phyloP scores from a whole-genome alignment of 2,113 vertebrate species.

The Ornithorhynchus anatinus region DNA sequence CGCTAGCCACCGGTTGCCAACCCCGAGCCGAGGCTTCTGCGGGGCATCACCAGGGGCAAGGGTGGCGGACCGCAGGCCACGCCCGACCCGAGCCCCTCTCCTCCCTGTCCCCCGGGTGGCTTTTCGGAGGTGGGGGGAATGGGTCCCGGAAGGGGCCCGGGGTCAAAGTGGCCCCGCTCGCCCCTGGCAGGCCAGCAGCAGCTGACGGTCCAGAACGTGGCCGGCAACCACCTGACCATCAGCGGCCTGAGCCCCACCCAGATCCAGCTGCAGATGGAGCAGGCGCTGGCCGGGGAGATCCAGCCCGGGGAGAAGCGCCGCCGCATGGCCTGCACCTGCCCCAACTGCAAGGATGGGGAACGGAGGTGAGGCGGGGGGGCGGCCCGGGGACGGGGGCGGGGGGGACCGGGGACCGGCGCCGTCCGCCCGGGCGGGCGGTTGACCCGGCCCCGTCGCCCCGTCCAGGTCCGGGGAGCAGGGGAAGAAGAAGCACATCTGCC shows the following conservation, averaged over 20 bases:
- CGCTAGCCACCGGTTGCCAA: no score
- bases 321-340: conserved; percentile 96
- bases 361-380: conserved; percentile 74
- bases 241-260: conserved; percentile 80
- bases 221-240: conserved; percentile 89
- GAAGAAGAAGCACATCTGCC: conserved; percentile 96
- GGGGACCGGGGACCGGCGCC: background rate
- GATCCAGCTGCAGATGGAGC: conserved; percentile 91
- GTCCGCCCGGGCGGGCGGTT: rapidly evolving
- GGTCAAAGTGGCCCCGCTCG: background rate
- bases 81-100: background rate
- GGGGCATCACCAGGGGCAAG: no score
- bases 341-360: conserved; percentile 97
- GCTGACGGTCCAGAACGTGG: conserved; percentile 90
- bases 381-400: background rate
- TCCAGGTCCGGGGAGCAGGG: conserved; percentile 88
- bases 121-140: no score
- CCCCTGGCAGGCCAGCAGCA: conserved; percentile 87
- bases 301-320: conserved; percentile 91
- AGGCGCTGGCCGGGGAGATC: conserved; percentile 85
- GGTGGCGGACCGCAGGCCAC: no score
- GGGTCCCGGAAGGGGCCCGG: background rate
- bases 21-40: no score
- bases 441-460: background rate
- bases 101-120: no score